Evolutionary conservation across 2,888 invertebrate genomes (phyloP).

Genomic region (Mayetiola destructor): DNA sequence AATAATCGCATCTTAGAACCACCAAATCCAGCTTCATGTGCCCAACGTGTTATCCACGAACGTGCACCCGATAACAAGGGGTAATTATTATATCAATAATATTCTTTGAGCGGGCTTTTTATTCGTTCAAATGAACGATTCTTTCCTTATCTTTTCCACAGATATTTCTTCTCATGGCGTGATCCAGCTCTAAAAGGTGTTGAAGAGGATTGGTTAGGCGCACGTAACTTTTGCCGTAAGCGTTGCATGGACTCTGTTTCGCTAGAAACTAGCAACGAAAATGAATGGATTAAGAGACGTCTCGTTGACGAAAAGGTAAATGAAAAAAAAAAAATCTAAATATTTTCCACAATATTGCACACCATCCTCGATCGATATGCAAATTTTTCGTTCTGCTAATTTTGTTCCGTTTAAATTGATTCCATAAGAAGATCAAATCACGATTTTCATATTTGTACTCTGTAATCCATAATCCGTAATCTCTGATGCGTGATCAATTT

Average conservation of each 20-base stretch:
- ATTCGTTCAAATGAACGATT: conserved; percentile 8
- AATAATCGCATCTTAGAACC: conserved; percentile 65
- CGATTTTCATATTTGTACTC: not conserved
- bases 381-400: too few species aligned
- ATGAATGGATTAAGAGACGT: conserved; percentile 71
- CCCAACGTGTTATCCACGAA: conserved; percentile 57
- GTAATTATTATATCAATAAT: conserved; percentile 13
- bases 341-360: not conserved
- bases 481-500: too few species aligned
- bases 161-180: conserved; percentile 80
- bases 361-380: not conserved
- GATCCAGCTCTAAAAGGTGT: conserved; percentile 57
- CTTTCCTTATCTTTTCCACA: conserved; percentile 39
- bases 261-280: conserved; percentile 70
- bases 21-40: conserved; percentile 59
- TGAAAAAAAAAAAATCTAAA: conserved; percentile 14
- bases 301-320: conserved; percentile 63
- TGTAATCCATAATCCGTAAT: not conserved
- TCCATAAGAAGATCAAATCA: not conserved
- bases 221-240: conserved; percentile 72
- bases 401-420: not conserved
- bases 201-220: conserved; percentile 73
- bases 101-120: not conserved
- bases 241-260: conserved; percentile 83
- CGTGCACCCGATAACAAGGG: conserved; percentile 57